Evolutionary conservation across 1,140 invertebrate genomes (phyloP), one percentile per base, ranked within the genome.

Genomic region (Lineus longissimus): DNA sequence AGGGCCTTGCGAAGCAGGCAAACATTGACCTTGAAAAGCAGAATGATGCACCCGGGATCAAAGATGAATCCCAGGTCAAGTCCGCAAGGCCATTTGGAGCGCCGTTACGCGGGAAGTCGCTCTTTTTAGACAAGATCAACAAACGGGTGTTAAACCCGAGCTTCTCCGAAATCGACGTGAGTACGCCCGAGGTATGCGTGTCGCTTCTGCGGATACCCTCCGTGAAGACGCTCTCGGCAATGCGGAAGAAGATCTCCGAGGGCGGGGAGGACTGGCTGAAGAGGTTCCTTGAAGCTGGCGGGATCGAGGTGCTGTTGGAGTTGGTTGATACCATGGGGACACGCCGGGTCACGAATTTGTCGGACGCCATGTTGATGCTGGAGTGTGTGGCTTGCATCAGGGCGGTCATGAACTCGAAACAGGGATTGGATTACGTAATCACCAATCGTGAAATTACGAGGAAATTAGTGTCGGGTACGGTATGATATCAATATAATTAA

Each of bases 341-440:
- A 15, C 65, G 66, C 45, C 66, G 71, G 1, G 74, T 75, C 25
- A 68, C 64, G 13, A 67, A 78, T 64, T 62, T 85, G 25, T 68
- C 78, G 9, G 81, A 82, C 41, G 81, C 81, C n/a, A 58, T 84
- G 22, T 62, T 82, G 15, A 76, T 84, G 64, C 66, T 85, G 30
- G 82, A 85, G 63, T 82, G 81, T 67, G 78, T 85, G 2, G 61
- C 70, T 2, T 84, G 83, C 61, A 68, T 86, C 57, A 77, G 81
- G 59, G 76, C 80, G 0, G 78, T 86, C 22, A 82, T 86, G 70
- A 85, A 85, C 69, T 84, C 82, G 0, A 76, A 76, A 61, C 73
- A 79, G 19, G 84, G 85, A 11, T 69, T 86, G 23, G 76, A 83
- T 19, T 81, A 80, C 64, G 77, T 86, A n/a, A 77, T 82, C 1